These are phyloP conservation scores for Onthophagus sagittarius DNA, from an alignment of 2,888 invertebrate genomes.

Conservation along the genomic window DNA sequence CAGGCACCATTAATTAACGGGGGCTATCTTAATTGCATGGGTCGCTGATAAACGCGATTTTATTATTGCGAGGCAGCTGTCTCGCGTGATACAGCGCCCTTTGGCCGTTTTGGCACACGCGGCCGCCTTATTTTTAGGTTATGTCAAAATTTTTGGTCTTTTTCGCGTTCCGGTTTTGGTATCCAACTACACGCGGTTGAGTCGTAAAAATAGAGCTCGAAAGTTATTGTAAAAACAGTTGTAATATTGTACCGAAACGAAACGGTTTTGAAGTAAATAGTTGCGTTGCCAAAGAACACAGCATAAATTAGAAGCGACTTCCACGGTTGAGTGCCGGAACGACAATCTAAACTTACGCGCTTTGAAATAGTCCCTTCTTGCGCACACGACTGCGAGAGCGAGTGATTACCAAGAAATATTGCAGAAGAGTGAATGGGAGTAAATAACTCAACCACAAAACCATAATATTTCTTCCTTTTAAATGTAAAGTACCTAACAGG, in stretches of 20 bases:
- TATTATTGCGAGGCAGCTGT: slow-evolving; percentile 9
- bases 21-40: slow-evolving; percentile 2
- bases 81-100: slow-evolving; percentile 4
- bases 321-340: neutral
- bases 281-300: neutral
- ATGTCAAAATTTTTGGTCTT: neutral
- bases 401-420: neutral
- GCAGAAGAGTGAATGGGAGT: neutral
- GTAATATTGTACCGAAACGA: neutral
- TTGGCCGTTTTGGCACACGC: neutral
- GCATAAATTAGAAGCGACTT: neutral
- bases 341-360: neutral
- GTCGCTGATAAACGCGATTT: slow-evolving; percentile 9
- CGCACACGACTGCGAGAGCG: neutral
- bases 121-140: neutral
- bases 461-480: neutral
- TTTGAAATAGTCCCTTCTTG: neutral
- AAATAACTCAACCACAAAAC: neutral
- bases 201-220: neutral
- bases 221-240: neutral
- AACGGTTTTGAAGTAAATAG: neutral
- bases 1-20: slow-evolving; percentile 6
- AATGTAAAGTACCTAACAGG: neutral
- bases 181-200: neutral
- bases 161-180: neutral